These are phyloP conservation scores for Chrysemys picta DNA, from an alignment of 2,113 vertebrate species.

Conservation along the genomic window DNA sequence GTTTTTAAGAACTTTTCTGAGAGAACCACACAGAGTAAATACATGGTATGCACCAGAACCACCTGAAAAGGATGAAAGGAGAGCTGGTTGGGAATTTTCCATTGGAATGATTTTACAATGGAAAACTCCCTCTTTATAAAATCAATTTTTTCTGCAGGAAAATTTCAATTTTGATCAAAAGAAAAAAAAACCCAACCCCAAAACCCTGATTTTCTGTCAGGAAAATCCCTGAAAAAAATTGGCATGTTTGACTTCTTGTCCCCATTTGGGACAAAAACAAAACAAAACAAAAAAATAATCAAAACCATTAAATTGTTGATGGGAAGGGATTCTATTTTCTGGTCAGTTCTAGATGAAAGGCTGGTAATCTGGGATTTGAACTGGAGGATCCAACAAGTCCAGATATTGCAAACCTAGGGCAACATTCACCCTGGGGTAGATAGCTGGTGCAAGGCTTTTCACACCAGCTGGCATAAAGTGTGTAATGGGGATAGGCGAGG, in stretches of 20 bases:
- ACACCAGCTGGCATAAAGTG: not conserved
- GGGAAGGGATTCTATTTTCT: constrained; percentile 10
- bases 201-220: not conserved
- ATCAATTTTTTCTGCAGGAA: not conserved
- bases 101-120: not conserved
- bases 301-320: constrained; percentile 6
- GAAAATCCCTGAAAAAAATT: not conserved
- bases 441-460: not conserved
- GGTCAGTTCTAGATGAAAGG: not conserved
- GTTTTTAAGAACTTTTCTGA: not conserved
- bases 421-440: not conserved
- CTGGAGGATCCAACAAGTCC: not conserved
- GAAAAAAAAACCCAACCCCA: not conserved
- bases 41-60: not conserved
- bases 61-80: not conserved
- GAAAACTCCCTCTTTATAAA: not conserved
- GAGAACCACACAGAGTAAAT: not conserved
- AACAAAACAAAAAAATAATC: not conserved
- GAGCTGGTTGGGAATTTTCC: not conserved
- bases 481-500: not conserved
- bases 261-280: too few relatives aligned
- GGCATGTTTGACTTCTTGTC: not conserved
- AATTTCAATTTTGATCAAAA: not conserved
- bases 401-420: not conserved
- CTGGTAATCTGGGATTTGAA: not conserved